Evolutionary conservation across 2,888 invertebrate genomes (phyloP).

Genomic region (Pycnomerus fuliginosus): DNA sequence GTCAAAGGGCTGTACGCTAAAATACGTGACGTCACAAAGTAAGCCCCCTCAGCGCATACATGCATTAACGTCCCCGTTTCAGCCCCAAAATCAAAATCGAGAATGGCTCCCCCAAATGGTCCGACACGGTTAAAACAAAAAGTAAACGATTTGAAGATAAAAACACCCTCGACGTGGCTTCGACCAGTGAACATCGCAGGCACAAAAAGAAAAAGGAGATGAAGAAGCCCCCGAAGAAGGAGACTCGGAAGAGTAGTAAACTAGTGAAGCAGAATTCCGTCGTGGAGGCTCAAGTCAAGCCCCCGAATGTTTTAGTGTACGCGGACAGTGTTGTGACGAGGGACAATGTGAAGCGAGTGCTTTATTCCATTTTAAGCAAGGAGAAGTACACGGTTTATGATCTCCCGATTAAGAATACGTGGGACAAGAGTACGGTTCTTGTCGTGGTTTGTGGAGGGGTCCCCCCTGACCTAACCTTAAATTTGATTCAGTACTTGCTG

Average conservation of each 20-base stretch:
- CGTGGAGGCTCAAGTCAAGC: too few species aligned
- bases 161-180: conserved; percentile 43
- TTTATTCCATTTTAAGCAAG: conserved; percentile 67
- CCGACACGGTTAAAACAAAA: conserved; percentile 5
- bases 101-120: conserved; percentile 42
- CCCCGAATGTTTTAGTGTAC: conserved; percentile 79
- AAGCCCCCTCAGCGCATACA: conserved; percentile 16
- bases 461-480: conserved; percentile 62
- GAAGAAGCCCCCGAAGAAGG: conserved; percentile 22
- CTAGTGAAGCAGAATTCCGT: conserved; percentile 27
- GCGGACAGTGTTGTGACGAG: conserved; percentile 74
- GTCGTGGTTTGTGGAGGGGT: conserved; percentile 79
- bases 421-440: conserved; percentile 52
- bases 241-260: conserved; percentile 32
- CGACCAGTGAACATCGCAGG: conserved; percentile 34
- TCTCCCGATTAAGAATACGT: conserved; percentile 47
- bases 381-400: conserved; percentile 73
- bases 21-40: conserved; percentile 44
- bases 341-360: conserved; percentile 71
- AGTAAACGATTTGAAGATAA: conserved; percentile 24
- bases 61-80: conserved; percentile 18
- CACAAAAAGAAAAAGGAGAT: conserved; percentile 33
- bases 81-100: conserved; percentile 52
- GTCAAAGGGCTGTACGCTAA: conserved; percentile 45
- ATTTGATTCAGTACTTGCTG: conserved; percentile 70